Evolutionary conservation across 2,113 vertebrate genomes (phyloP), one percentile per base, ranked within the genome.

Genomic region (Hippocampus comes): DNA sequence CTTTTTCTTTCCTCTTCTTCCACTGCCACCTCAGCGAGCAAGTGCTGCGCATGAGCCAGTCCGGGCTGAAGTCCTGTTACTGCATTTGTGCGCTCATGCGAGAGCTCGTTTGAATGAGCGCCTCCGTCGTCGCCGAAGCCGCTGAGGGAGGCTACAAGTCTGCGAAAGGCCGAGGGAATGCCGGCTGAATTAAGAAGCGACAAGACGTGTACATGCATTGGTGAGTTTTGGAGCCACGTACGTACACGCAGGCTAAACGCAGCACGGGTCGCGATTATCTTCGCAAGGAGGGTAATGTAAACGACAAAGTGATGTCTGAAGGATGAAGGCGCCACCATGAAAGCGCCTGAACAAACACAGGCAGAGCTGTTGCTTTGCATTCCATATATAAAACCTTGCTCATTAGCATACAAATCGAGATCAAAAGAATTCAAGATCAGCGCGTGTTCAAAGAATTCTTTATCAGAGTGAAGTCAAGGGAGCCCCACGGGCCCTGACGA

Each of bases 21-120:
- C 75, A 85, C 75, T 61, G 63, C 70, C 15, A 83, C 86, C 81
- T 67, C 80, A 84, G 85, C 76, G 75, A 78, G 84, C 61, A 68
- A 78, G 77, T 75, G 61, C 75, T 76, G 83, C 82, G 87, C 73
- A 74, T 83, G 86, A 88, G 83, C 82, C 85, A 61, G 80, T 79
- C 69, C 42, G 79, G 82, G 89, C 78, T 81, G 61, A 82, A 75
- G 82, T 79, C 83, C 70, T 75, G 83, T 81, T 79, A 87, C 83
- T 89, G 86, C 82, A 80, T 89, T 87, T 87, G 88, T 41, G 81
- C 8, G 82, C 80, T 86, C 88, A 88, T 81, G 89, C 83, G 81
- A 84, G 73, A 86, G 82, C 46, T 43, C 74, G 77, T 86, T 84
- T 82, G 86, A 85, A 84, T 84, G 83, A 84, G 77, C 74, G 74